A percentile compares a stretch with the other conserved stretches of the same genome.
These are phyloP conservation scores for Anabas testudineus DNA, from an alignment of 2,797 vertebrate species.

Conservation along the genomic window DNA sequence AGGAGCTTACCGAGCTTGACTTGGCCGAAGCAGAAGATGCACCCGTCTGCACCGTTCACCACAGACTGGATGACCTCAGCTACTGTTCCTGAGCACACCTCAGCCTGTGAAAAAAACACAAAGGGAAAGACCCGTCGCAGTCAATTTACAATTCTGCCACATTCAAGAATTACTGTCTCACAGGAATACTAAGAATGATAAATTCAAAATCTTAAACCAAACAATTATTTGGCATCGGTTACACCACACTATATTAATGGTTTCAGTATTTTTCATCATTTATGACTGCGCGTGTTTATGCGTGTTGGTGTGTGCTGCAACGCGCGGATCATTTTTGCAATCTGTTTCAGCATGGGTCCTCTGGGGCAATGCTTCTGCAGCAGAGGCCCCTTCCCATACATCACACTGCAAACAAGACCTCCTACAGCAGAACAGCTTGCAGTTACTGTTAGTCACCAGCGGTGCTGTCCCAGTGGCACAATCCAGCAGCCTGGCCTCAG, in stretches of 20 bases:
- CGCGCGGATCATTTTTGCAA: slow-evolving; percentile 72
- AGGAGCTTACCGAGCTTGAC: slow-evolving; percentile 92
- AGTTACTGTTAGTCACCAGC: slow-evolving; percentile 76
- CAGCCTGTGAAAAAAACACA: slow-evolving; percentile 67
- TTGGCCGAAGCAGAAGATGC: slow-evolving; percentile 98
- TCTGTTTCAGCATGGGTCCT: slow-evolving; percentile 78
- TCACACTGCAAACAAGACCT: slow-evolving; percentile 77
- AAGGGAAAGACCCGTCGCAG: slow-evolving; percentile 22
- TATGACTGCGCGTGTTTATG: slow-evolving; percentile 21
- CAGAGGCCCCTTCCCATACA: slow-evolving; percentile 74
- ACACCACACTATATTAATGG: slow-evolving; percentile 34
- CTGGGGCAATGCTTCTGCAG: slow-evolving; percentile 68
- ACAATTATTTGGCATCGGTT: slow-evolving; percentile 33
- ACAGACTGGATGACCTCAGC: slow-evolving; percentile 98
- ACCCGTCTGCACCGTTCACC: slow-evolving; percentile 96
- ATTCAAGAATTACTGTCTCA: slow-evolving; percentile 17
- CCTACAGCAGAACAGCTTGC: slow-evolving; percentile 74
- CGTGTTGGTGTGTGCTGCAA: slow-evolving; percentile 52
- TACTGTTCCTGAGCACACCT: slow-evolving; percentile 90
- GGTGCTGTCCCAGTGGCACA: slow-evolving; percentile 72
- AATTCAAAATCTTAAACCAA: slow-evolving; percentile 42
- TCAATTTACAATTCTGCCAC: slow-evolving; percentile 39
- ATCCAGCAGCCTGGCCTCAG: slow-evolving; percentile 68
- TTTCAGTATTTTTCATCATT: slow-evolving; percentile 58
- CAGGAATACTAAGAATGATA: slow-evolving; percentile 17